Conservation (phyloP, 2,797 vertebrate genomes). For the Scomberomorus guttatus region DNA sequence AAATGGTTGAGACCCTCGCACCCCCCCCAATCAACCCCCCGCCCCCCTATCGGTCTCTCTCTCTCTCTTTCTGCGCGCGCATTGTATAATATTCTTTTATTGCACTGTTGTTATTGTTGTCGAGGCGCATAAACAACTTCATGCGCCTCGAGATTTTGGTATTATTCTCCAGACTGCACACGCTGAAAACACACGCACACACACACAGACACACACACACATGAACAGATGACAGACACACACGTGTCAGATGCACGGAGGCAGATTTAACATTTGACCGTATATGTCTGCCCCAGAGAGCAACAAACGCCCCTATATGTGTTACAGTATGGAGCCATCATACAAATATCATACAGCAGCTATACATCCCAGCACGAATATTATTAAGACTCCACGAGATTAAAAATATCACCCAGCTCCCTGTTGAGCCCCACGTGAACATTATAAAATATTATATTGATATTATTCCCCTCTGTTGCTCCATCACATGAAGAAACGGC, state of each 20-base stretch:
- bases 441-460: background rate
- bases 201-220: background rate
- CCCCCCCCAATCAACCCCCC: background rate
- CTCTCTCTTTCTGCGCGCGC: slow-evolving; percentile 26
- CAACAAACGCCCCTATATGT: background rate
- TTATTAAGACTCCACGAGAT: background rate
- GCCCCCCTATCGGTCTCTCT: background rate
- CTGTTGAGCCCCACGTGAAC: background rate
- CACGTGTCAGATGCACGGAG: slow-evolving; percentile 38
- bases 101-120: slow-evolving; percentile 15
- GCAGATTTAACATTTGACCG: slow-evolving; percentile 15
- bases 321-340: background rate
- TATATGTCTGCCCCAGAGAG: background rate
- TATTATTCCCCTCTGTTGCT: background rate
- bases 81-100: slow-evolving; percentile 14
- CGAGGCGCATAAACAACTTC: slow-evolving; percentile 35
- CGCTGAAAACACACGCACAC: background rate
- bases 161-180: slow-evolving; percentile 8
- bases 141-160: slow-evolving; percentile 1
- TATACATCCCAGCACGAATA: background rate
- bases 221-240: slow-evolving; percentile 37
- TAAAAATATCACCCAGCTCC: background rate
- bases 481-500: background rate
- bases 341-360: background rate
- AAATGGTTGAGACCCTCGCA: slow-evolving; percentile 30